Conservation (phyloP, 2,888 invertebrate genomes). For the Oscheius sp. region DNA sequence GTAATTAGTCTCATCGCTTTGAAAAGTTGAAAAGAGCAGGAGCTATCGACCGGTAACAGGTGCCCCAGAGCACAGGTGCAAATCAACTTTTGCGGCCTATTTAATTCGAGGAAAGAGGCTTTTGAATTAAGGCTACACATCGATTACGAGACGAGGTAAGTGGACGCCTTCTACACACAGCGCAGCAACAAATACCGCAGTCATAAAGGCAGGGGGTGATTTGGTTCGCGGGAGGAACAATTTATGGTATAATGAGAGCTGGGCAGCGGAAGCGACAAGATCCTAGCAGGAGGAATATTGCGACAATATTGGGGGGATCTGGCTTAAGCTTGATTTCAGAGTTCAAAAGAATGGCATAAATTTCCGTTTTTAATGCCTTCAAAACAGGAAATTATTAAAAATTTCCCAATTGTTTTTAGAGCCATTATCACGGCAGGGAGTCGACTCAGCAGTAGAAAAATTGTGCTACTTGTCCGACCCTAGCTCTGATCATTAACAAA, state of each 20-base stretch:
- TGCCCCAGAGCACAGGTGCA: constrained; percentile 20
- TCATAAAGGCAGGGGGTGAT: background rate
- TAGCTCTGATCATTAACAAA: constrained; percentile 4
- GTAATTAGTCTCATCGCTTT: background rate
- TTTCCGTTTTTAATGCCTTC: too few relatives aligned
- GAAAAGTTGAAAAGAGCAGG: background rate
- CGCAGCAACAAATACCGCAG: too few relatives aligned
- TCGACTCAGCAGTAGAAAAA: too few relatives aligned
- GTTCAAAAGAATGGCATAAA: too few relatives aligned
- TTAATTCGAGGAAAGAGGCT: background rate
- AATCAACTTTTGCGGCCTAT: constrained; percentile 12
- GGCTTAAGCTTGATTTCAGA: too few relatives aligned
- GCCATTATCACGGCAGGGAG: too few relatives aligned
- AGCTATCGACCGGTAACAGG: constrained; percentile 2
- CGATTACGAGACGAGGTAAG: background rate
- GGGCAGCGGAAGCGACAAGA: constrained; percentile 2
- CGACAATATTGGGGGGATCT: too few relatives aligned
- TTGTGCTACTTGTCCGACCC: too few relatives aligned
- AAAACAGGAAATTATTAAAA: too few relatives aligned
- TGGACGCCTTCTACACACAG: background rate
- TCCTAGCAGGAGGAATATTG: background rate
- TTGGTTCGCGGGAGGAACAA: background rate
- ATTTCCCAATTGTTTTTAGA: too few relatives aligned
- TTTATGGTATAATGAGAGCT: constrained; percentile 5
- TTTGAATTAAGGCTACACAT: constrained; percentile 11